Percentiles rank a stretch among this genome's conserved stretches.
These are phyloP conservation scores for Blennius ocellaris DNA, from an alignment of 2,113 vertebrate species.

Conservation along the genomic window DNA sequence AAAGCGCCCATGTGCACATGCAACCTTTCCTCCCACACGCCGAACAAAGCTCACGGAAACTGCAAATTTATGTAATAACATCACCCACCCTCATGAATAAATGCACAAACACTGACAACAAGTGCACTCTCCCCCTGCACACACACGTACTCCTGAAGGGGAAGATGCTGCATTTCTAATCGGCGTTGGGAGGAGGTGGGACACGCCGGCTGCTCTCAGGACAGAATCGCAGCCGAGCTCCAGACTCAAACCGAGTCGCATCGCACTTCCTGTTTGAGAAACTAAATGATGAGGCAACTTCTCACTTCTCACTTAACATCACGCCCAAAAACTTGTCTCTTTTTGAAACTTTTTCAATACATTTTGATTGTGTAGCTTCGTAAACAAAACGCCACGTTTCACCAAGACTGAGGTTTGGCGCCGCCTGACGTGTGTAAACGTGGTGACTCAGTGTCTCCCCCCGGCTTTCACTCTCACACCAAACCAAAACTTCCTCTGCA, in stretches of 20 bases:
- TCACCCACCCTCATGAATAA: slow-evolving; percentile 13
- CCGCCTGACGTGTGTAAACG: slow-evolving; percentile 4
- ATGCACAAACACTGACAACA: background rate
- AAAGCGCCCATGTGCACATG: background rate
- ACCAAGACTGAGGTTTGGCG: background rate
- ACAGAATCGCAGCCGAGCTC: no score
- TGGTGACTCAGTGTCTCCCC: slow-evolving; percentile 48
- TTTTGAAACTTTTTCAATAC: background rate
- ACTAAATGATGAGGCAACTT: no score
- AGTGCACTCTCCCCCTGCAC: slow-evolving; percentile 9
- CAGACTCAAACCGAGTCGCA: no score
- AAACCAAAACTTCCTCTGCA: slow-evolving; percentile 5
- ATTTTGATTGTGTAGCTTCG: background rate
- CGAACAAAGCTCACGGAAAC: slow-evolving; percentile 14
- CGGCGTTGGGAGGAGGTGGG: slow-evolving; percentile 1
- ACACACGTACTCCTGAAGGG: slow-evolving; percentile 27
- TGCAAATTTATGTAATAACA: slow-evolving; percentile 8
- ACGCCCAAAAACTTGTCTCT: no score
- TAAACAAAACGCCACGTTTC: slow-evolving; percentile 10
- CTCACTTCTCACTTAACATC: no score
- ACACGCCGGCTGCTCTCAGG: no score
- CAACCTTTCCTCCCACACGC: slow-evolving; percentile 7
- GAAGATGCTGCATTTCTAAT: slow-evolving; percentile 36
- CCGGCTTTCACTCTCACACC: slow-evolving; percentile 19
- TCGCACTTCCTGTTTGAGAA: no score